Base-by-base conservation (phyloP, 2,113 vertebrate genomes). In the Perca flavescens region DNA sequence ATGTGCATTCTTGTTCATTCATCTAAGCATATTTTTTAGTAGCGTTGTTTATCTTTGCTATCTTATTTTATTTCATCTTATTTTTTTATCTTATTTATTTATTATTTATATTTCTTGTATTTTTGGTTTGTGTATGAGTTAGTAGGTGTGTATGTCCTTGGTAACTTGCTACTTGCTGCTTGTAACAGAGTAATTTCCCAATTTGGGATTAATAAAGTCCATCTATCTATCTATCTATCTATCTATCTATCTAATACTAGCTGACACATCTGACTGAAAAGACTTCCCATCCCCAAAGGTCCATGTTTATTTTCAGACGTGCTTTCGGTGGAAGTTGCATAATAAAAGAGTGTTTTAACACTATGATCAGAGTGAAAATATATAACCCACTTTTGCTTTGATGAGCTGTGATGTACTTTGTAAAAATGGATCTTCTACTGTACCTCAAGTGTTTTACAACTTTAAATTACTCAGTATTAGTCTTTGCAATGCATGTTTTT, bases 331-430 rank as follows among this genome's bases (percentile, higher is more conserved):
- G 40, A 25, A 57, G 28, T 40, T 73, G 36, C 22, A 19, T 85
- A 75, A 90, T 84, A 77, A 79, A 56, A 76, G 88, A 80, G 77
- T 15, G 36, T 50, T 25, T 62, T 22, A 69, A 77, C 36, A 10
- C 31, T 62, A 6, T 66, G 61, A 79, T 62, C 63, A 31, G 13
- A 28, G 62, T 87, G n/a, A 56, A 56, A 40, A 63, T 17, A 57
- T 58, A 47, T 28, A 34, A 49, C 21, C n/a, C 5, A 17, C 46
- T 15, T 63, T 22, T 52, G 50, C 57, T 75, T 52, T 66, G 47
- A 46, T 74, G 57, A 80, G 19, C 3, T 76, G 17, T 67, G 58
- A 52, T 61, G 60, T 36, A 16, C 31, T n/a, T 16, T 50, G 47
- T 31, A 17, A 60, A 69, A 54, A 21, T 19, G 13, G 15, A 69